A percentile compares a stretch with the other conserved stretches of the same genome.
phyloP scores from a whole-genome alignment of 2,113 vertebrate species.

The Syngnathoides biaculeatus region DNA sequence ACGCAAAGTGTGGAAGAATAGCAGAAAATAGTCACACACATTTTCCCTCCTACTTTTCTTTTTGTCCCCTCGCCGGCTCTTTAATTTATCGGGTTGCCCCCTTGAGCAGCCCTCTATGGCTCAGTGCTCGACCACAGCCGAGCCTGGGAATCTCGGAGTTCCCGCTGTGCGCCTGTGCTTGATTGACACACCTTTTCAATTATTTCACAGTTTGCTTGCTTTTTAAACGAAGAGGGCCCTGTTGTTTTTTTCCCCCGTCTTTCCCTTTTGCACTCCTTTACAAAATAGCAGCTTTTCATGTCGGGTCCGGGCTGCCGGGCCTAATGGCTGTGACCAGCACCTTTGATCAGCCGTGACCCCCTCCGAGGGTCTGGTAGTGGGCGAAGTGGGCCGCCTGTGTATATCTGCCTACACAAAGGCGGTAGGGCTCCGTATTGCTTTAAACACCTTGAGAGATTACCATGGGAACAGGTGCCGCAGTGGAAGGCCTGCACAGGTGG shows the following conservation, averaged over 20 bases:
- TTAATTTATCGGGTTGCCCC: slow-evolving; percentile 73
- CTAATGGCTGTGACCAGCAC: slow-evolving; percentile 80
- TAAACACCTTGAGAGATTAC: slow-evolving; percentile 69
- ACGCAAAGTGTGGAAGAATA: slow-evolving; percentile 41
- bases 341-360: slow-evolving; percentile 79
- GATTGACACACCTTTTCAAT: slow-evolving; percentile 86
- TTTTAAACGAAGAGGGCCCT: slow-evolving; percentile 75
- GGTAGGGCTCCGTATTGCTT: slow-evolving; percentile 65
- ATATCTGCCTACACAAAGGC: slow-evolving; percentile 64
- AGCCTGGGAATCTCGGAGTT: slow-evolving; percentile 74
- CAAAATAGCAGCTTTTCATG: slow-evolving; percentile 81
- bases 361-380: slow-evolving; percentile 62
- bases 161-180: slow-evolving; percentile 72
- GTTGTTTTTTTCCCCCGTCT: slow-evolving; percentile 66
- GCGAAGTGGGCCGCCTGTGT: slow-evolving; percentile 61
- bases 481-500: slow-evolving; percentile 48
- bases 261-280: slow-evolving; percentile 71
- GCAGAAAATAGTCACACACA: slow-evolving; percentile 61
- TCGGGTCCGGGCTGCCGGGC: slow-evolving; percentile 68
- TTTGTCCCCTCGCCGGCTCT: slow-evolving; percentile 57
- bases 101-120: slow-evolving; percentile 69
- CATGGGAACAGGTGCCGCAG: slow-evolving; percentile 47
- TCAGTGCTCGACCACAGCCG: slow-evolving; percentile 68
- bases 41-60: slow-evolving; percentile 48
- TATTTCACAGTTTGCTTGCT: slow-evolving; percentile 83